Evolutionary conservation across 1,140 invertebrate genomes (phyloP), one percentile per base, ranked within the genome.

Genomic region (Leptoteleia sp.): DNA sequence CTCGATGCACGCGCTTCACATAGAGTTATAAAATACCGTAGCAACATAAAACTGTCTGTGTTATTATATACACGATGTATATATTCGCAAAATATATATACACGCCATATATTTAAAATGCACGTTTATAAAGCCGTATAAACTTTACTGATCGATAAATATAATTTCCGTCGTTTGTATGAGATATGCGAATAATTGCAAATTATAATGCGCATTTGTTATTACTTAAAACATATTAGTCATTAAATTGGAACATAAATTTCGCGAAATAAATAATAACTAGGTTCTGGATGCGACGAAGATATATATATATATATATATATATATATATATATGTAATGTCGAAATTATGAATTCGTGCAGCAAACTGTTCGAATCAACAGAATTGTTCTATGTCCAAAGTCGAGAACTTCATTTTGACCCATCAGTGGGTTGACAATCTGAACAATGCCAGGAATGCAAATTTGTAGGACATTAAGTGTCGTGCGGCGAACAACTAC

Each of bases 391-490:
- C 12, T 45, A 6, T 33, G 38, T 43, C 54, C 27, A 7, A 57
- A 29, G 5, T 6, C n/a, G 29, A 45, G 42, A 35, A 35, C 16
- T 35, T 45, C 27, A 22, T 59, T 59, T 45, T 45, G 17, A 22
- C 11, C 15, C 16, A 59, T 62, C 33, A 48, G 17, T 43, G 48
- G 48, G 12, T 62, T 62, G 55, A 61, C 42, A 62, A 37, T 48
- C 19, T 48, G 43, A 48, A 48, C 33, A 62, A 62, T 48, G 43
- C 15, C 2, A 48, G 42, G 43, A 62, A 48, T 48, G 31, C 33
- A 38, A 37, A 62, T 48, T 48, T 48, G 19, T 11, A 59, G 55
- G 55, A 45, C 17, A 59, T 48, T 62, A 48, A 29, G 57, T 38
- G 43, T 27, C 43, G 15, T 4, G 22, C 16, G 11, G 25, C 17